These are phyloP conservation scores for Brachypalpus laphriformis DNA, from an alignment of 2,888 invertebrate species.

Conservation along the genomic window DNA sequence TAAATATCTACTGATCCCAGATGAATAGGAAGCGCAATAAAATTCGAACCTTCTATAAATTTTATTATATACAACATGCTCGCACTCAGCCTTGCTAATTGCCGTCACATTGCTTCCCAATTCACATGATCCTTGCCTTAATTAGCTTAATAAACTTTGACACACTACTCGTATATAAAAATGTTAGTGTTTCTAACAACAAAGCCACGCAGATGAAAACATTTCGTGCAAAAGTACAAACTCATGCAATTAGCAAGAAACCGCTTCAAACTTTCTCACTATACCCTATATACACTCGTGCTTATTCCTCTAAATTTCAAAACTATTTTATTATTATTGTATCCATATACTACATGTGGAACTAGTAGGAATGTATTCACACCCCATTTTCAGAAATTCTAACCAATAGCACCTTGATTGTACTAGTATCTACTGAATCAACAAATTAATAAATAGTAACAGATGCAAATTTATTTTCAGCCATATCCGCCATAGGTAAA, in stretches of 20 bases:
- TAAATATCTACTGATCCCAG: neutral
- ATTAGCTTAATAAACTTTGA: conserved; percentile 19
- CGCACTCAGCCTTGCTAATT: neutral
- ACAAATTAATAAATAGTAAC: neutral
- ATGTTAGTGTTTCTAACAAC: neutral
- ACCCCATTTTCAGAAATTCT: neutral
- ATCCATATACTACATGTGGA: too few relatives aligned
- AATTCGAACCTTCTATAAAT: neutral
- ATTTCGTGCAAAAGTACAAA: neutral
- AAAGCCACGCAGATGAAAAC: neutral
- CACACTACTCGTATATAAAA: neutral
- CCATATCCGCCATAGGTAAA: neutral
- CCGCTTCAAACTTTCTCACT: neutral
- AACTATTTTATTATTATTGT: too few relatives aligned
- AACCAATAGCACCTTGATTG: too few relatives aligned
- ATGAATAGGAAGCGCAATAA: neutral
- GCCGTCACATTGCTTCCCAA: neutral
- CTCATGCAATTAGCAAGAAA: conserved; percentile 13
- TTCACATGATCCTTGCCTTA: neutral
- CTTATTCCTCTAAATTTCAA: too few relatives aligned
- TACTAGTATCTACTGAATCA: neutral
- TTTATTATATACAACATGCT: neutral
- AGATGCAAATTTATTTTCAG: neutral
- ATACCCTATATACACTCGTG: too few relatives aligned
- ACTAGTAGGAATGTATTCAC: neutral